These are phyloP conservation scores for Aproaerema taeniolella DNA, from an alignment of 2,888 invertebrate species.

Conservation along the genomic window DNA sequence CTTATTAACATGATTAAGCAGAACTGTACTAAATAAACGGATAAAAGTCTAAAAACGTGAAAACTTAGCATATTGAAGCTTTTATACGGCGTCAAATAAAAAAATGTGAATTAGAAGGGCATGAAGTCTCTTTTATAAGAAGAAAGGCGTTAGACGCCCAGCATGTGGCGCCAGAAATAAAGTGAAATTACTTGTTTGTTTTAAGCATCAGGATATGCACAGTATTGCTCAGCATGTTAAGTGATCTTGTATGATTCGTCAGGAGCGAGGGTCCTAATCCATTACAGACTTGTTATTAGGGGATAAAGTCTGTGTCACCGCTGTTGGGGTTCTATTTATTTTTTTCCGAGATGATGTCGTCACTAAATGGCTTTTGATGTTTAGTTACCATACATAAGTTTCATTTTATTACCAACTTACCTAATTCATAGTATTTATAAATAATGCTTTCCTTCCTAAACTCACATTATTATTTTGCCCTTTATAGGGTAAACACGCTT, in stretches of 20 bases:
- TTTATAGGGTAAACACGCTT: conserved; percentile 13
- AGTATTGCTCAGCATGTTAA: neutral
- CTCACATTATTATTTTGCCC: conserved; percentile 1
- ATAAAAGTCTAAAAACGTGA: too few species aligned
- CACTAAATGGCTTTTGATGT: conserved; percentile 10
- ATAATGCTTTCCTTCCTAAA: neutral
- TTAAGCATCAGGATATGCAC: neutral
- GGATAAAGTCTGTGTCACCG: neutral
- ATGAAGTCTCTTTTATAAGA: conserved; percentile 12
- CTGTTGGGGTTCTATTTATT: neutral
- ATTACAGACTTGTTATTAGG: neutral
- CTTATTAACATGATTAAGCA: neutral
- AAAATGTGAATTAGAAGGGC: too few species aligned
- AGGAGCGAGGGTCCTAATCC: neutral
- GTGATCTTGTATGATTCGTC: neutral
- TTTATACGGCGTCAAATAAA: too few species aligned
- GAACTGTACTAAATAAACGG: neutral
- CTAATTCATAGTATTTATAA: neutral
- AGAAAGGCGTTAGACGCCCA: too few species aligned
- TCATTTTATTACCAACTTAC: neutral
- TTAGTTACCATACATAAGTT: neutral
- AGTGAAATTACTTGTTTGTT: conserved; percentile 12
- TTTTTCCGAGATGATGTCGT: neutral
- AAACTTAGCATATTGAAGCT: too few species aligned
- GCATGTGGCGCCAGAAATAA: conserved; percentile 4